Evolutionary conservation across 1,140 invertebrate genomes (phyloP), one percentile per base, ranked within the genome.

Genomic region (Aphis gossypii): DNA sequence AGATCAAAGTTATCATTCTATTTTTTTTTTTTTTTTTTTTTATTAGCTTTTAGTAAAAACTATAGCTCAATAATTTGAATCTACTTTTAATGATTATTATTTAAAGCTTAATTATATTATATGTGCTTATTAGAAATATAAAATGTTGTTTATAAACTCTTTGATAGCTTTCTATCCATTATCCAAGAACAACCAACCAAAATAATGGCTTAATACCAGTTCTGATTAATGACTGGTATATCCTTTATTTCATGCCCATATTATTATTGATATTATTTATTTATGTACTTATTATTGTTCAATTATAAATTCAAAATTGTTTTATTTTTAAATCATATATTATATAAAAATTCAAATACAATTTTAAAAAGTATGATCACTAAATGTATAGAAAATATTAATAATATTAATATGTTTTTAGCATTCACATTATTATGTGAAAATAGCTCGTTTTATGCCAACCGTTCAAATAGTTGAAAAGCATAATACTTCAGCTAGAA

Each of bases 381-480:
- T 68, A 68, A 35, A 83, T 23, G 20, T 38, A 83, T 9, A 23
- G 20, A 84, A 25, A 41, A 41, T 41, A 1, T 60, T 20, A 35
- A 35, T 91, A 41, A 48, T 91, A 23, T n/a, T 20, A 35, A 41
- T 46, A 11, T 60, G 20, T 84, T 93, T 93, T 60, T 46, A 96
- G 96, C 96, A 96, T 94, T 96, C 96, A 54, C 96, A 97, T 95
- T 97, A 97, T 95, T 97, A 96, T 95, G 96, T 97, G 9, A 95
- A 96, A 89, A 97, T 97, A 60, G 94, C 95, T n/a, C 96, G 99
- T 90, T 99, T 99, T 95, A 99, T 99, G 98, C 99, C 99, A 5
- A 96, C 98, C n/a, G 98, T 99, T 3, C 98, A 99, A 95, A 98
- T 99, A 21, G 98, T 99, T 0, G 98, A 99, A 95, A 99, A 99